Evolutionary conservation across 2,888 invertebrate species (phyloP).

Genomic region (Tinea pellionella): DNA sequence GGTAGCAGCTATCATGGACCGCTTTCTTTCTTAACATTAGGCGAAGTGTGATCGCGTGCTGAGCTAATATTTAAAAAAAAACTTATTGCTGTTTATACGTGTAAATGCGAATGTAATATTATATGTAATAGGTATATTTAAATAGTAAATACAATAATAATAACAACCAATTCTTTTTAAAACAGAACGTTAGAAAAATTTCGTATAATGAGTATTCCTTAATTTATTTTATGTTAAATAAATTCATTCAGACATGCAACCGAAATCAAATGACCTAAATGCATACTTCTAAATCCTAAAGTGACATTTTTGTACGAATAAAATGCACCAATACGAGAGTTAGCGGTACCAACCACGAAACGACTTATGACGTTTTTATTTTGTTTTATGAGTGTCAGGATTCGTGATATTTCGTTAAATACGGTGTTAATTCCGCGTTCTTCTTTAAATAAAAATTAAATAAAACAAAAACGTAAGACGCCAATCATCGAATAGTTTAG

Average conservation of each 20-base stretch:
- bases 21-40: too few species aligned
- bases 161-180: neutral
- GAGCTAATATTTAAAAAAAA: too few species aligned
- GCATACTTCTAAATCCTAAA: conserved; percentile 11
- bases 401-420: neutral
- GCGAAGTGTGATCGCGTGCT: too few species aligned
- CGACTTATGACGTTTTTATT: neutral
- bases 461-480: too few species aligned
- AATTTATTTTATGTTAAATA: conserved; percentile 5
- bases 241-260: conserved; percentile 15
- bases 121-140: too few species aligned
- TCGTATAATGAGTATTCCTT: neutral
- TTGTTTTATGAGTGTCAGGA: neutral
- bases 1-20: too few species aligned
- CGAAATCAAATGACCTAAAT: conserved; percentile 23
- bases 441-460: too few species aligned
- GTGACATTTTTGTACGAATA: conserved; percentile 3
- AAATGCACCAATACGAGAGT: neutral
- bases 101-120: too few species aligned
- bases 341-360: neutral
- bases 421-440: too few species aligned
- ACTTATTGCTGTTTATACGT: too few species aligned
- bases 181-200: neutral
- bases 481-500: too few species aligned
- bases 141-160: too few species aligned